Evolutionary conservation across 2,797 vertebrate genomes (phyloP).

Genomic region (Lithobates pipiens): DNA sequence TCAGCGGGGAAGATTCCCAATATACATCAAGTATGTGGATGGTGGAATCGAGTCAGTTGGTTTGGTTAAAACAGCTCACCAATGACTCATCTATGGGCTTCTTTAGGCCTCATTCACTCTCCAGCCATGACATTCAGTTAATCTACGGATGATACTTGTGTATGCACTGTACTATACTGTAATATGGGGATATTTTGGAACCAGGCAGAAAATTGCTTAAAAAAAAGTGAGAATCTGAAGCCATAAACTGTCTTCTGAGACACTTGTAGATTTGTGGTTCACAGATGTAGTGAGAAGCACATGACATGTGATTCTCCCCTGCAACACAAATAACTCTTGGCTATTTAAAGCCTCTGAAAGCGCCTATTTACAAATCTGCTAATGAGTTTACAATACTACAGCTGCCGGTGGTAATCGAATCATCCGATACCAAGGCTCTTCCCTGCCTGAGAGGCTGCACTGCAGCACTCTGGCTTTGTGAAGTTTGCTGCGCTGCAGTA

Average conservation of each 20-base stretch:
- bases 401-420: slow-evolving; percentile 43
- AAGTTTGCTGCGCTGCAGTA: slow-evolving; percentile 5
- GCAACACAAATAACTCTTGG: slow-evolving; percentile 51
- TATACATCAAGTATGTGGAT: too few relatives aligned
- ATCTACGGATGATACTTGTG: too few relatives aligned
- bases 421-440: slow-evolving; percentile 1
- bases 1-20: too few relatives aligned
- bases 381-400: slow-evolving; percentile 63
- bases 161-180: too few relatives aligned
- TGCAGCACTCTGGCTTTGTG: background rate
- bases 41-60: too few relatives aligned
- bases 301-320: slow-evolving; percentile 24
- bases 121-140: too few relatives aligned
- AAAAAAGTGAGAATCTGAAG: background rate
- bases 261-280: slow-evolving; percentile 52
- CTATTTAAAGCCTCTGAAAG: slow-evolving; percentile 58
- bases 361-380: slow-evolving; percentile 59
- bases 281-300: slow-evolving; percentile 46
- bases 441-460: background rate
- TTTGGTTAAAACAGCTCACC: too few relatives aligned
- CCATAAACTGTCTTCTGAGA: slow-evolving; percentile 9
- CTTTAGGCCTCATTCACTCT: too few relatives aligned
- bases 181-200: background rate
- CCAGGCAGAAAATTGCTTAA: background rate
- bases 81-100: too few relatives aligned